Evolutionary conservation across 37 sponge, comb jelly and placozoan species (phyloP), one percentile per base, ranked within the genome.

Genomic region (Hormiphora californensis): DNA sequence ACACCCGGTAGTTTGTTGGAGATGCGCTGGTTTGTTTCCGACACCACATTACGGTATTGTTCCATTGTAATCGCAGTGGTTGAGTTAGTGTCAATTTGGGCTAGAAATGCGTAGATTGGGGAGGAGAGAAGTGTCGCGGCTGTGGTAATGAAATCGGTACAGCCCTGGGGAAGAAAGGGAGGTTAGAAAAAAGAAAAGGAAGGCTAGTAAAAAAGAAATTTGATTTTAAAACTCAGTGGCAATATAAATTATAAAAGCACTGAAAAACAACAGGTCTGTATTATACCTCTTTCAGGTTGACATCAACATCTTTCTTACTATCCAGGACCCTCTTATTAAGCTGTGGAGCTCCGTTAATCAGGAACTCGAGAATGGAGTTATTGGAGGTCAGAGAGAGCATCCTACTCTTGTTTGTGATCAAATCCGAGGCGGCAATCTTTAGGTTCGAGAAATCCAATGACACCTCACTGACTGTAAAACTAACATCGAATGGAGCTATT

Each of bases 301-400:
- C 43, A 41, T 73, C 81, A 4, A 73, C 81, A 32, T 73, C 81
- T 28, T 73, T 73, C 25, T 73, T 73, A 46, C 81, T 73, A 30
- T 73, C 81, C n/a, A 73, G 81, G 1, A 73, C 81, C 25, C 43
- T 73, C 46, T 73, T 73, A 0, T 44, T 73, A 35, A 73, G 44
- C 44, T 73, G 81, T 28, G 81, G 81, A 40, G 81, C 81, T 38
- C 90, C 97, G 33, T 96, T 90, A 22, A 98, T 59, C 30, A 98
- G 81, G 86, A 98, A 98, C 86, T 95, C 95, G 31, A 98, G 88
- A 38, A 98, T 89, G 27, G 99, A 92, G 89, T 98, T 98, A 54
- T 91, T 95, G 9, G 92, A 57, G 40, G 81, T 86, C 35, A 98
- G 57, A 0, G 94, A 90, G 54, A 98, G 93, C 34, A 94, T 62